Evolutionary conservation across 1,140 invertebrate genomes (phyloP), one percentile per base, ranked within the genome.

Genomic region (Lepidurus packardi): DNA sequence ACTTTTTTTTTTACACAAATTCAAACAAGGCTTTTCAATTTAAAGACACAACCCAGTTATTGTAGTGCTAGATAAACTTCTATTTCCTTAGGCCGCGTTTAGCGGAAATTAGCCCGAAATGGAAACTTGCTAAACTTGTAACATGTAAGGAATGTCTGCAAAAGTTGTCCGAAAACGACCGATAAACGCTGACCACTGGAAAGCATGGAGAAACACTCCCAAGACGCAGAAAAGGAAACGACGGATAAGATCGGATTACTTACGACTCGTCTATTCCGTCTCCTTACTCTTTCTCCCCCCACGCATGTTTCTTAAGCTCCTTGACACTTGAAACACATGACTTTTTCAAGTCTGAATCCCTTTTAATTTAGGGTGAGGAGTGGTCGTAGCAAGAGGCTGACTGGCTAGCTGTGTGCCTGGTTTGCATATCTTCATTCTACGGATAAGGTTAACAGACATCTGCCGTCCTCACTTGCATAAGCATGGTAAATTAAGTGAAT

Each of bases 281-380:
- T n/a, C 53, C 53, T 21, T 65, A 65, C 21, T 13, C 53, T 65
- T 21, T 65, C 13, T n/a, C 21, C 21, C 21, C 53, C 53, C 10
- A 34, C 4, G 34, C 34, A 34, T 34, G 34, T 34, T 34, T 34
- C 34, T n/a, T n/a, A n/a, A 65, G 4, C 53, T n/a, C 10, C 53
- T 21, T 65, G 53, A 65, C 53, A 65, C 53, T 65, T 65, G 53
- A 65, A 65, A 65, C 53, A 65, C n/a, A 65, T 65, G 53, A 65
- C 53, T 65, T 65, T 9, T 65, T 1, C 53, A 65, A 65, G 53
- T n/a, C 8, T 21, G n/a, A 21, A 65, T 65, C 21, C 53, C 6
- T 1, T 65, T 65, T 16, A 21, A 34, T 2, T 34, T 65, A 16
- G 53, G 13, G 13, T 7, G n/a, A 13, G 53, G 8, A 65, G 21